Conservation (phyloP, 2,113 vertebrate genomes). For the Melanerpes aurifrons region DNA sequence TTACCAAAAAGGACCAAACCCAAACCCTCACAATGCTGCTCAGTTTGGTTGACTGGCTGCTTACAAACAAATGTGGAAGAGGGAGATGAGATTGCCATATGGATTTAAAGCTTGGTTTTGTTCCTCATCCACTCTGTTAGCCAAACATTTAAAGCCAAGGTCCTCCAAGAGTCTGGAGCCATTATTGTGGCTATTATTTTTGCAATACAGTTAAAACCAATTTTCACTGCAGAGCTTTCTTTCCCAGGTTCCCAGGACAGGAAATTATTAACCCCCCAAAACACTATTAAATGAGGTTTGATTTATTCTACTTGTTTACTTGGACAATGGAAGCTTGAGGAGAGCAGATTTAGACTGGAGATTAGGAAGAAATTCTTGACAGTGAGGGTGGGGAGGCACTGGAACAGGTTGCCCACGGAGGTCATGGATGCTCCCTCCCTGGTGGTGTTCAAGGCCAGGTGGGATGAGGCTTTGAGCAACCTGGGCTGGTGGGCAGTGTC, state of each 20-base stretch:
- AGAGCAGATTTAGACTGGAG: too few relatives aligned
- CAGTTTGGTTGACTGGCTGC: background rate
- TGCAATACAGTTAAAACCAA: background rate
- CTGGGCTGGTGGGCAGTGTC: too few relatives aligned
- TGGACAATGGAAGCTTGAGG: background rate
- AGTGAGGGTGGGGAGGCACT: too few relatives aligned
- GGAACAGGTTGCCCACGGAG: too few relatives aligned
- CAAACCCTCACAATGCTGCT: background rate
- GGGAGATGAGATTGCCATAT: background rate
- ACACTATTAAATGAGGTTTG: background rate
- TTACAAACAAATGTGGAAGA: background rate
- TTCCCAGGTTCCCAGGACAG: background rate
- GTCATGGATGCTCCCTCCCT: too few relatives aligned
- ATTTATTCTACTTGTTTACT: background rate
- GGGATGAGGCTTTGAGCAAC: too few relatives aligned
- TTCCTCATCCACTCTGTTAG: background rate
- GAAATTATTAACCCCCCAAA: background rate
- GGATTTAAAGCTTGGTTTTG: background rate
- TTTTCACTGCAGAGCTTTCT: background rate
- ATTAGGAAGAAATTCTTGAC: too few relatives aligned
- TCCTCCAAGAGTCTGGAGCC: background rate
- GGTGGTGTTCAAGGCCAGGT: too few relatives aligned
- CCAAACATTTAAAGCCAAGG: background rate
- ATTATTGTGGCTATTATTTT: background rate
- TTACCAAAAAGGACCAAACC: background rate